Evolutionary conservation across 2,888 invertebrate genomes (phyloP), one percentile per base, ranked within the genome.

Genomic region (Acanthosepion esculentum): DNA sequence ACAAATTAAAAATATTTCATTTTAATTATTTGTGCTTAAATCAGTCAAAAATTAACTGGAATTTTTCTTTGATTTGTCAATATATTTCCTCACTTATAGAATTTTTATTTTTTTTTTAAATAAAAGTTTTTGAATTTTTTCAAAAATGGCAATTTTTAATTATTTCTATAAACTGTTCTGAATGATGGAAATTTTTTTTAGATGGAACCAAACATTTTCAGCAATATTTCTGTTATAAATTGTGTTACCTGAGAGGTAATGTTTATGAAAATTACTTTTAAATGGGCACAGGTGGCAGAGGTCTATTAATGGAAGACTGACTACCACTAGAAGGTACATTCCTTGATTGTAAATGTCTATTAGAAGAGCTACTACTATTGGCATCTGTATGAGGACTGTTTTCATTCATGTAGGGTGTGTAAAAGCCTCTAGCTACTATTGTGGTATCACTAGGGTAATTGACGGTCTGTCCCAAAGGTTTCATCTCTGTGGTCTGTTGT

Each of bases 271-370:
- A 78, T 78, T n/a, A 78, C n/a, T n/a, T 78, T 78, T 78, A 78
- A 78, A 10, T 78, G 78, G 78, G 78, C 2, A 78, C 78, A 78
- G 78, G 78, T 78, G 78, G 78, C 15, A 78, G 78, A 78, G 78
- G 78, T 78, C 78, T 78, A n/a, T 78, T 78, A n/a, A 78, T 78
- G n/a, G 78, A 78, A 33, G 78, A 78, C 78, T 78, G 78, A 10
- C 78, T 78, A 78, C 78, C 78, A 78, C 78, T 78, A 12, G 78
- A 33, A 33, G 78, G 78, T 78, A 78, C 78, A 78, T 78, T 78
- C n/a, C 78, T 78, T 78, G 78, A 78, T 78, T 78, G 78, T 78
- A 78, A 78, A n/a, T 78, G 78, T 78, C 78, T 78, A 78, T 78
- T 78, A 78, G n/a, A 78, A 78, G 78, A 12, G 18, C n/a, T 78